A percentile compares a stretch with the other conserved stretches of the same genome.
These are phyloP conservation scores for Malurus cyaneus DNA, from an alignment of 2,113 vertebrate species.

Conservation along the genomic window DNA sequence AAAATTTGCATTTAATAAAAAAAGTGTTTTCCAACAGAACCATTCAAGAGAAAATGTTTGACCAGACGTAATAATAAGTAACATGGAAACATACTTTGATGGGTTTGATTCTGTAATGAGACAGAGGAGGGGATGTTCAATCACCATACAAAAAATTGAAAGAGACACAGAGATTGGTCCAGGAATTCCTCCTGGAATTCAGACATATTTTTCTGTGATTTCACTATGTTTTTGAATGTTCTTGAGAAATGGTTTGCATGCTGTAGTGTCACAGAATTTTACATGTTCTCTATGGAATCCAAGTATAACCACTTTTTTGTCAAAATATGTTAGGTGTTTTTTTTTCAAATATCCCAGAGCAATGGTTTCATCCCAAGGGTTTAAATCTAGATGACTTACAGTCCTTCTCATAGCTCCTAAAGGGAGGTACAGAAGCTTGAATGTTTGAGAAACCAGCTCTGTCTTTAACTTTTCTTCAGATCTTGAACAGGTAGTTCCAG, in stretches of 20 bases:
- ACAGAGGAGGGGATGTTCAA: neutral
- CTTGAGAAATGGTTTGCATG: too few species aligned
- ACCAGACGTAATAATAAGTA: neutral
- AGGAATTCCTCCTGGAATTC: neutral
- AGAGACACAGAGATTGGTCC: neutral
- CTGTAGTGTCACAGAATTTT: neutral
- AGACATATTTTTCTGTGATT: neutral
- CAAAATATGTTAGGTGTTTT: neutral
- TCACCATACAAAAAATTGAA: accelerated
- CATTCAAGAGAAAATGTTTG: neutral
- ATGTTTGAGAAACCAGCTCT: neutral
- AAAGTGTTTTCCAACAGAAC: neutral
- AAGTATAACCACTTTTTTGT: neutral
- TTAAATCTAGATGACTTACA: neutral
- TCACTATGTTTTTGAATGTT: neutral
- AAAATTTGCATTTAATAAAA: neutral
- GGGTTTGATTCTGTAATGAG: neutral
- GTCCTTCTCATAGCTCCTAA: neutral
- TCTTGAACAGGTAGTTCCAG: neutral
- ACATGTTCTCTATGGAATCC: neutral
- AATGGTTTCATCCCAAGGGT: neutral
- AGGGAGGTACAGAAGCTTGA: neutral
- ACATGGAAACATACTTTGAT: neutral
- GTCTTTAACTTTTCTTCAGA: neutral
- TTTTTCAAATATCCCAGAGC: neutral